A percentile compares a stretch with the other conserved stretches of the same genome.
These are phyloP conservation scores for Leptinotarsa peninsularis DNA, from an alignment of 2,888 invertebrate species.

Conservation along the genomic window DNA sequence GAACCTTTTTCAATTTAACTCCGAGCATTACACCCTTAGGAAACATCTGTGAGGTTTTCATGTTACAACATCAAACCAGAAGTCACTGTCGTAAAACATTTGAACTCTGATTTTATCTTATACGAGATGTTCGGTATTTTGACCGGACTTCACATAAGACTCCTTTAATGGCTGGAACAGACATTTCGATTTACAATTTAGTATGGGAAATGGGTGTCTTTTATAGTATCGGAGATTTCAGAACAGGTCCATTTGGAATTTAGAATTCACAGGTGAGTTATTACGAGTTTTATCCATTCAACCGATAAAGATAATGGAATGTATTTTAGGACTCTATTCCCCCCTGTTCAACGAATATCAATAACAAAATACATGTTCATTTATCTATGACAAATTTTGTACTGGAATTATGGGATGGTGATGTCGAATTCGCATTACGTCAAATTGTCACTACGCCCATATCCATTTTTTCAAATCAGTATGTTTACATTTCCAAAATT, in stretches of 20 bases:
- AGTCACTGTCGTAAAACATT: constrained; percentile 24
- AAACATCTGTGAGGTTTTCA: constrained; percentile 19
- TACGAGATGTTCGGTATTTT: constrained; percentile 22
- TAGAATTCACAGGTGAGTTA: background rate
- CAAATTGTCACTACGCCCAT: too few relatives aligned
- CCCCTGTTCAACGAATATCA: too few relatives aligned
- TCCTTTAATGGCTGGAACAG: constrained; percentile 24
- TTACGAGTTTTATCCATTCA: background rate
- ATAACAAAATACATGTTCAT: too few relatives aligned
- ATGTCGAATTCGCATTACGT: too few relatives aligned
- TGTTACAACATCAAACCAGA: constrained; percentile 8
- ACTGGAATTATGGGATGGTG: too few relatives aligned
- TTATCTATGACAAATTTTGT: too few relatives aligned
- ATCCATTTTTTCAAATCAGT: too few relatives aligned
- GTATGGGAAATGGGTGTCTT: constrained; percentile 12
- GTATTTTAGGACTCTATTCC: too few relatives aligned
- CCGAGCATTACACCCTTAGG: background rate
- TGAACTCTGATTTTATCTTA: constrained; percentile 21
- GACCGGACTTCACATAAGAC: constrained; percentile 32
- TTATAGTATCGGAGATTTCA: background rate
- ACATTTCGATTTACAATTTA: constrained; percentile 28
- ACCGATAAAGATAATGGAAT: too few relatives aligned
- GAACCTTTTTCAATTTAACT: background rate
- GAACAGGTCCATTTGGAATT: background rate
- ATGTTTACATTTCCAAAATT: too few relatives aligned